Evolutionary conservation across 2,888 invertebrate genomes (phyloP).

Genomic region (Vandiemenella viatica): DNA sequence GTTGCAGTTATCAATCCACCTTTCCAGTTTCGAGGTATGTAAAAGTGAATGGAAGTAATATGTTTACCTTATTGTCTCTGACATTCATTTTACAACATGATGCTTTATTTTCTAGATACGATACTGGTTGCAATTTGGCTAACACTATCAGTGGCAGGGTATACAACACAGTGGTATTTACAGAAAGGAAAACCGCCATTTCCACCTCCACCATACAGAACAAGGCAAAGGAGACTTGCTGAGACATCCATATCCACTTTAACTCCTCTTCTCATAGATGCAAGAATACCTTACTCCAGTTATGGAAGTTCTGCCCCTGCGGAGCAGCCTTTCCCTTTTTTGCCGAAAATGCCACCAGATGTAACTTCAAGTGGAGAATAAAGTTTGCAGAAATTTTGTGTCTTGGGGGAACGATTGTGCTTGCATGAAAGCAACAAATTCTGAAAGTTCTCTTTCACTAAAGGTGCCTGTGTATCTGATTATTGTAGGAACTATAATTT

Average conservation of each 20-base stretch:
- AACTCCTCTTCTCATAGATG: slow-evolving; percentile 15
- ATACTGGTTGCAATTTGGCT: slow-evolving; percentile 39
- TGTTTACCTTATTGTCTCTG: too few relatives aligned
- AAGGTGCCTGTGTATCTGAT: too few relatives aligned
- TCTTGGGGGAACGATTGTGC: too few relatives aligned
- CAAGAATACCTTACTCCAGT: background rate
- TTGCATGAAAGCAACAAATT: too few relatives aligned
- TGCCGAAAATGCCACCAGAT: too few relatives aligned
- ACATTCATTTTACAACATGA: too few relatives aligned
- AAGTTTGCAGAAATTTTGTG: too few relatives aligned
- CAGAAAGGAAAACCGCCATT: slow-evolving; percentile 45
- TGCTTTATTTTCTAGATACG: slow-evolving; percentile 39
- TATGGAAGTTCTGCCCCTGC: too few relatives aligned
- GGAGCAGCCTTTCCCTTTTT: too few relatives aligned
- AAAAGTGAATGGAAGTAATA: background rate
- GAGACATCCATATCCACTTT: slow-evolving; percentile 7
- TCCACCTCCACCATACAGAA: slow-evolving; percentile 33
- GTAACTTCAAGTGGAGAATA: too few relatives aligned
- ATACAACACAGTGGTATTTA: slow-evolving; percentile 37
- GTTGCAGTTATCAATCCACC: slow-evolving; percentile 43
- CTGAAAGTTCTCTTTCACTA: too few relatives aligned
- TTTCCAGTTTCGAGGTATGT: slow-evolving; percentile 21
- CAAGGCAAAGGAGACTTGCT: background rate
- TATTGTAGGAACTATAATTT: too few relatives aligned
- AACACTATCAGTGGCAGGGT: slow-evolving; percentile 35